A percentile compares a stretch with the other conserved stretches of the same genome.
Conservation (phyloP, 2,113 vertebrate genomes). For the Ondatra zibethicus region DNA sequence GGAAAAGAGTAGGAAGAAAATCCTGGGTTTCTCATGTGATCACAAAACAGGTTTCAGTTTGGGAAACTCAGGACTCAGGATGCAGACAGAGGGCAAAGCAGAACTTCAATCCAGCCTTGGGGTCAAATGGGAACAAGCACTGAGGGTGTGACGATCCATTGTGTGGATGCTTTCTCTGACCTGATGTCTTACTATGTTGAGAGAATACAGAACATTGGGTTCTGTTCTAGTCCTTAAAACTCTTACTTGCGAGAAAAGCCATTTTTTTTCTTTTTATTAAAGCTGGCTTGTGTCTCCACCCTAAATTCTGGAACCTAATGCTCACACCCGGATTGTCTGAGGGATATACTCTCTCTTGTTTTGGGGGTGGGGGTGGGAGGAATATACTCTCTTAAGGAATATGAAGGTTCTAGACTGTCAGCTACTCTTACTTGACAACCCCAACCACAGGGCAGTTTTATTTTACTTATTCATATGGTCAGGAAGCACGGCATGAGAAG, state of each 20-base stretch:
- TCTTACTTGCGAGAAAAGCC: conserved; percentile 26
- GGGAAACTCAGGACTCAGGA: not conserved
- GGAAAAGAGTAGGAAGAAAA: not conserved
- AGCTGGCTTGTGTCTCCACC: not conserved
- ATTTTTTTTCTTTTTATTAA: not conserved
- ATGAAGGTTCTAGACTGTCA: not conserved
- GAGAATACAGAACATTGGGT: not conserved
- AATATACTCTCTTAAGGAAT: not conserved
- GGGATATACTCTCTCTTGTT: not conserved
- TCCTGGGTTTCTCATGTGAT: not conserved
- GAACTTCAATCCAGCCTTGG: not conserved
- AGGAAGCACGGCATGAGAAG: not conserved
- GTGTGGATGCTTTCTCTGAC: not conserved
- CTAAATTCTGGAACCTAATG: not conserved
- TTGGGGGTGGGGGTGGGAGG: too few relatives aligned
- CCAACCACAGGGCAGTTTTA: not conserved
- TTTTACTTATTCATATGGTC: not conserved
- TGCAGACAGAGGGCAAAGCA: not conserved
- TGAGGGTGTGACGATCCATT: not conserved
- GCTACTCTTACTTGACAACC: not conserved
- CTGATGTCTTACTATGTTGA: not conserved
- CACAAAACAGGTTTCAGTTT: not conserved
- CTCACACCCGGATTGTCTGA: not conserved
- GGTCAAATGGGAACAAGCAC: not conserved
- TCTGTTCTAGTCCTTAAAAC: not conserved